Evolutionary conservation across 2,797 vertebrate species (phyloP), one percentile per base, ranked within the genome.

Genomic region (Muscicapa striata): DNA sequence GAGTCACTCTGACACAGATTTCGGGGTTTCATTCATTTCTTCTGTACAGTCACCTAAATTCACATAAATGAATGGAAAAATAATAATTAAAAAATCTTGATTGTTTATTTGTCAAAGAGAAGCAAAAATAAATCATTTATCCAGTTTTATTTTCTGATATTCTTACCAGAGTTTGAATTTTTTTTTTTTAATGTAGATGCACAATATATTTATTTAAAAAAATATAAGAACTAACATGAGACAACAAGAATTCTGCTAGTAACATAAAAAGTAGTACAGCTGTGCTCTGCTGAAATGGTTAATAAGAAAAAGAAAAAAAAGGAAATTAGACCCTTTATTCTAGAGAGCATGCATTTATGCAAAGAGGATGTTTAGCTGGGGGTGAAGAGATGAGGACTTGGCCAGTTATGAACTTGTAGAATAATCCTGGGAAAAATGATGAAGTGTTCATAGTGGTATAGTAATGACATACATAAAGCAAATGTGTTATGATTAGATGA

Each of bases 361-460:
- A 95, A 96, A 91, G 86, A 87, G 68, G 91, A 54, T 96, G 91
- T 96, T 96, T 97, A 93, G 96, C 91, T 94, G 52, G 90, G 81
- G 87, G 86, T 94, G 92, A 88, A 87, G 66, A 88, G 91, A 93
- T 84, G 90, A 93, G 59, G 93, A 96, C 70, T 94, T 95, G 92
- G 74, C 72, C 95, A 95, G 92, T 86, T 68, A 95, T 80, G 89
- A 90, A 96, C 79, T 89, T 95, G 88, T 76, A 85, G 92, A 95
- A 97, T 96, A 95, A 96, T 77, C 95, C 84, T 89, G 81, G 81
- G 70, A 87, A 95, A 94, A 72, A 95, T 84, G 83, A 73, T 59
- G 89, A 96, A 87, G 41, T 80, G 91, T 89, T 95, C 80, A 38
- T 91, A 85, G 93, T 68, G 80, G 57, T 69, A 89, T 87, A 87